Base-by-base conservation (phyloP, 2,888 invertebrate species). In the Drosophila falleni region DNA sequence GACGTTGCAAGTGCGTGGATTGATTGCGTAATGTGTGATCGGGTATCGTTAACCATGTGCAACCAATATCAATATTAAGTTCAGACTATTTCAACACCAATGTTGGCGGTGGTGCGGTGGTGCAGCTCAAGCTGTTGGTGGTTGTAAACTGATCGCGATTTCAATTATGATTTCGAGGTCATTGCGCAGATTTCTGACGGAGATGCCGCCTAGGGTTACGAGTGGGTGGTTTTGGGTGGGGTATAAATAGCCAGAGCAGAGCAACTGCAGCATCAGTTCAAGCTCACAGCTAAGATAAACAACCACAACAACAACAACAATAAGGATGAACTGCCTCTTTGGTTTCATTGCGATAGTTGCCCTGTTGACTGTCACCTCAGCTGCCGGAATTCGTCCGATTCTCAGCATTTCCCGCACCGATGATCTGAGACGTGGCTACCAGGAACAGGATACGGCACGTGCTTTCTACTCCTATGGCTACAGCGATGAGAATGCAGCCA, bases 401-500 rank as follows among this genome's bases (percentile, higher is more conserved):
- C 46, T 67, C 23, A 19, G 15, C 41, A 41, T 60, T 26, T 29
- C 61, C 9, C 37, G 46, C 44, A 2, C 41, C 46, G 47, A 19
- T 41, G 92, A 53, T 5, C 26, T 44, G 39, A 51, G 56, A 5
- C 80, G 72, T 1, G 80, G 74, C 41, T 95, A 94, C 89, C 95
- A 95, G 90, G 93, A 94, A 49, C 95, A 95, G 91, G 94, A 95
- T 87, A 74, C 93, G 92, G 68, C 84, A 3, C 91, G 94, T 41
- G 95, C 95, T 2, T 94, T 95, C 87, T 95, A 95, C 90, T 93
- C 94, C 35, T 95, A 95, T 85, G 95, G 95, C 46, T 95, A 95
- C 83, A 91, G 94, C 49, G 94, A 94, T 66, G 94, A 94, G 23
- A 93, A 94, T 39, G 94, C 94, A 3, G 93, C 95, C 62, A 94